phyloP scores from a whole-genome alignment of 2,888 invertebrate species.

The Miltochrista miniata region DNA sequence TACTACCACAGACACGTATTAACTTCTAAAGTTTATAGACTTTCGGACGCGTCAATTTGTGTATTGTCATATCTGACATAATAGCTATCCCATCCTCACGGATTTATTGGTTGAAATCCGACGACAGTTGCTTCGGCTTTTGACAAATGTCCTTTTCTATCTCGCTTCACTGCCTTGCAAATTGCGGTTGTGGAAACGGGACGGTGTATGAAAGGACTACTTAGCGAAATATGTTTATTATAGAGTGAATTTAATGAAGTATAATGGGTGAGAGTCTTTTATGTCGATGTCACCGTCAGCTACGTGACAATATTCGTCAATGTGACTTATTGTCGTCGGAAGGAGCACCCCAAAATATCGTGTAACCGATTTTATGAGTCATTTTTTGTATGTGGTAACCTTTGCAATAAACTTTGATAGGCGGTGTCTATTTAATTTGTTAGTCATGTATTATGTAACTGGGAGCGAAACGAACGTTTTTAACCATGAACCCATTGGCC shows the following conservation, averaged over 20 bases:
- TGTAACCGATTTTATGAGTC: slow-evolving; percentile 34
- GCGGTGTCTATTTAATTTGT: not conserved
- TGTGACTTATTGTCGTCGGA: slow-evolving; percentile 55
- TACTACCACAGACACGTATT: slow-evolving; percentile 51
- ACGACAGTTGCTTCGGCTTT: slow-evolving; percentile 73
- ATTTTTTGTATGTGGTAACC: slow-evolving; percentile 2
- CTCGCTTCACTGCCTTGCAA: slow-evolving; percentile 37
- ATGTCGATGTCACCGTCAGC: slow-evolving; percentile 49
- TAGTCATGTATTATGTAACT: not conserved
- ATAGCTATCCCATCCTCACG: slow-evolving; percentile 77
- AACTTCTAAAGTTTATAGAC: slow-evolving; percentile 78
- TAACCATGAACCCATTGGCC: too few relatives aligned
- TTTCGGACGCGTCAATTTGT: slow-evolving; percentile 82
- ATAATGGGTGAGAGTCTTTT: slow-evolving; percentile 67
- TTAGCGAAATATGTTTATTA: slow-evolving; percentile 71
- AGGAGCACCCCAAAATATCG: slow-evolving; percentile 37
- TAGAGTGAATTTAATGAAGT: slow-evolving; percentile 76
- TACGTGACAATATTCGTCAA: slow-evolving; percentile 61
- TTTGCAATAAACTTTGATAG: not conserved
- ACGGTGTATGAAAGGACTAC: slow-evolving; percentile 63
- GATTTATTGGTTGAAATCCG: slow-evolving; percentile 78
- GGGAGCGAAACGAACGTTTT: too few relatives aligned
- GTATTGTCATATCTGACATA: slow-evolving; percentile 82
- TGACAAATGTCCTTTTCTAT: slow-evolving; percentile 56
- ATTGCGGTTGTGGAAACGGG: slow-evolving; percentile 31